Percentiles rank a stretch among this genome's conserved stretches.
Evolutionary conservation across 2,888 invertebrate species (phyloP).

Genomic region (Polietes domitor): DNA sequence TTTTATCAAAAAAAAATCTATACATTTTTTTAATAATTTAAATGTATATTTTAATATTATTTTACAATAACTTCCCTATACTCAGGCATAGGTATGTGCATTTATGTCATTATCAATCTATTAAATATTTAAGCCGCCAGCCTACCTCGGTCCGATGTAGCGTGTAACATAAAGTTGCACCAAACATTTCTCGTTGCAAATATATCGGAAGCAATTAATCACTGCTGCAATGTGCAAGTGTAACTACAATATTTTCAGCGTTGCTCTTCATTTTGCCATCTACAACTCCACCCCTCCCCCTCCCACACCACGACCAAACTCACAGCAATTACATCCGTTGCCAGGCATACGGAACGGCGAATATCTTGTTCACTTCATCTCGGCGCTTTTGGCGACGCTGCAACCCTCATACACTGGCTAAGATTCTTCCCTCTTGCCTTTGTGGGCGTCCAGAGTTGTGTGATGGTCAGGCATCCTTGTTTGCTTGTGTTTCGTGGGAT

Average conservation of each 20-base stretch:
- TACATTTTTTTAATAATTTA: no score
- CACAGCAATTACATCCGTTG: conserved; percentile 64
- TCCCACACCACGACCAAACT: no score
- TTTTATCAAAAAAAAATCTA: no score
- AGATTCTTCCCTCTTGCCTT: neutral
- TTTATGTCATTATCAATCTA: no score
- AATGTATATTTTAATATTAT: no score
- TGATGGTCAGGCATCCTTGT: neutral
- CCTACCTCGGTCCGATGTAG: neutral
- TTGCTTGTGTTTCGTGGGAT: neutral
- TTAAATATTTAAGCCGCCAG: no score
- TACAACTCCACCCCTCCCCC: neutral
- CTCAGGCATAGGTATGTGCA: no score
- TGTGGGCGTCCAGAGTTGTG: neutral
- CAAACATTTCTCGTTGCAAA: conserved; percentile 55
- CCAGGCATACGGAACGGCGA: conserved; percentile 45
- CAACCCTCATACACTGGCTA: conserved; percentile 13
- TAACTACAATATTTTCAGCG: conserved; percentile 40
- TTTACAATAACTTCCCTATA: no score
- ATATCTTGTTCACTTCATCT: conserved; percentile 60
- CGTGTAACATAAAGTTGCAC: conserved; percentile 29
- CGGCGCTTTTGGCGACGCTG: neutral
- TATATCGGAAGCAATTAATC: conserved; percentile 72
- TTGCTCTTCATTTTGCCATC: conserved; percentile 30
- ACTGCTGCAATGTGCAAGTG: conserved; percentile 66